phyloP scores from a whole-genome alignment of 2,797 vertebrate species.

The Melanotaenia nigrans region DNA sequence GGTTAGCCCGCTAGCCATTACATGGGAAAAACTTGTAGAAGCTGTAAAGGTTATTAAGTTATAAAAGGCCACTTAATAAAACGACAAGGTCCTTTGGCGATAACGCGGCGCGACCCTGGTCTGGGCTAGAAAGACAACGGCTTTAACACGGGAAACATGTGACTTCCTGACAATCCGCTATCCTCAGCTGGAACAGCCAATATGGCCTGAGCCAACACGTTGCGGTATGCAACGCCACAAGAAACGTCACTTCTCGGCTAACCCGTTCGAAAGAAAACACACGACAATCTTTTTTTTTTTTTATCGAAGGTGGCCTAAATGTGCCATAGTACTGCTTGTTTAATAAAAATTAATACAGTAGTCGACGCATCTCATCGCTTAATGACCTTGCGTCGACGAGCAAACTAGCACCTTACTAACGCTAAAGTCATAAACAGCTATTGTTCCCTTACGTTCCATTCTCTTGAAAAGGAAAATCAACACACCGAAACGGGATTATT shows the following conservation, averaged over 20 bases:
- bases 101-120: background rate
- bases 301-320: fast-evolving
- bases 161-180: conserved; percentile 66
- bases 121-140: conserved; percentile 45
- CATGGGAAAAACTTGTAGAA: background rate
- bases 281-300: background rate
- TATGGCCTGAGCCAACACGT: conserved; percentile 63
- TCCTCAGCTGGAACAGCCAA: conserved; percentile 60
- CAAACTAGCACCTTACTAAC: conserved; percentile 29
- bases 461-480: background rate
- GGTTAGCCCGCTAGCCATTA: conserved; percentile 1
- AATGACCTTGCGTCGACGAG: conserved; percentile 59
- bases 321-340: fast-evolving
- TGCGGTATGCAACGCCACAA: conserved; percentile 38
- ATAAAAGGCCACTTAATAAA: background rate
- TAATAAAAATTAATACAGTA: background rate
- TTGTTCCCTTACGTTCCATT: conserved; percentile 1
- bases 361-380: background rate
- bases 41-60: too few species aligned
- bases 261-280: background rate
- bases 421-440: conserved; percentile 34
- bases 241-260: conserved; percentile 37
- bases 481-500: background rate
- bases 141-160: conserved; percentile 58
- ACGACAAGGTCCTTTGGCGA: background rate